Evolutionary conservation across 2,113 vertebrate genomes (phyloP).

Genomic region (Anoura caudifer): DNA sequence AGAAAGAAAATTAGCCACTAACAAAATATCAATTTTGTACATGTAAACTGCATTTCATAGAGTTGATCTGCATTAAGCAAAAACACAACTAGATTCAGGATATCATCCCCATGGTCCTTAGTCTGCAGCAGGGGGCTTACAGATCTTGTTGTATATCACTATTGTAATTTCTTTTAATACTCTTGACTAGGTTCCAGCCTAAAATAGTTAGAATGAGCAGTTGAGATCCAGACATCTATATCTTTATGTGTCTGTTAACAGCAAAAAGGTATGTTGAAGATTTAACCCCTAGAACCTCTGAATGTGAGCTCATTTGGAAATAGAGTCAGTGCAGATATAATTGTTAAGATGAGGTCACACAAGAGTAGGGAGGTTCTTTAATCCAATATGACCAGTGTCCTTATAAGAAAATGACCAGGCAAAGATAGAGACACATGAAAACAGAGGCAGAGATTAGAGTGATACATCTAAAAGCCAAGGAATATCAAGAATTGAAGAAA

Average conservation of each 20-base stretch:
- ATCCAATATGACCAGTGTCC: neutral
- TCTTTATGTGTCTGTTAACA: neutral
- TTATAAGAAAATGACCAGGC: neutral
- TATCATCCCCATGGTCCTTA: neutral
- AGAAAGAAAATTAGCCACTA: neutral
- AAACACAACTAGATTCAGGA: neutral
- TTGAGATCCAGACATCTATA: neutral
- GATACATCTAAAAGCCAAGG: fast-evolving
- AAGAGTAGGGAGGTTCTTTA: neutral
- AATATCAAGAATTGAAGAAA: neutral
- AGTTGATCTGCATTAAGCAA: neutral
- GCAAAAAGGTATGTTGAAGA: neutral
- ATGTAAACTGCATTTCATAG: neutral
- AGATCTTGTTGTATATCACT: neutral
- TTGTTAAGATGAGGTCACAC: neutral
- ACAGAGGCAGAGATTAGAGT: neutral
- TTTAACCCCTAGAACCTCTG: neutral
- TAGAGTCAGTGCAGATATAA: neutral
- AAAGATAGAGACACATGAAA: neutral
- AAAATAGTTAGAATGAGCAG: neutral
- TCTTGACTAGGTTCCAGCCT: neutral
- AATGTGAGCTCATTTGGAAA: neutral
- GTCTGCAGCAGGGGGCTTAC: neutral
- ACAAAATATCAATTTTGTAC: neutral
- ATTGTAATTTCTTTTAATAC: neutral